phyloP scores from a whole-genome alignment of 2,113 vertebrate species.

The Bos taurus region ARS-UCD2.0 NC_037331.1:94654501-94655000 shows the following conservation, averaged over 20 bases:
- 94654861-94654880: accelerated
- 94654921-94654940: constrained; percentile 34
- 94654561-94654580: too few relatives aligned
- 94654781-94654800: background rate
- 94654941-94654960: constrained; percentile 21
- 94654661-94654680: too few relatives aligned
- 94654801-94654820: background rate
- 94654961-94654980: constrained; percentile 38
- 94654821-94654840: background rate
- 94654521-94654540: too few relatives aligned
- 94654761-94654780: background rate
- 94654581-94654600: too few relatives aligned
- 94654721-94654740: background rate
- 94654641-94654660: background rate
- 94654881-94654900: background rate
- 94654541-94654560: too few relatives aligned
- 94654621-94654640: background rate
- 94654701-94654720: background rate
- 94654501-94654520: too few relatives aligned
- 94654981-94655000: constrained; percentile 53
- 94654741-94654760: accelerated
- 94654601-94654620: too few relatives aligned
- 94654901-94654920: background rate
- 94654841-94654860: background rate
- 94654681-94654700: accelerated